Evolutionary conservation across 1,140 invertebrate species (phyloP), one percentile per base, ranked within the genome.

Genomic region (Spodoptera litura): DNA sequence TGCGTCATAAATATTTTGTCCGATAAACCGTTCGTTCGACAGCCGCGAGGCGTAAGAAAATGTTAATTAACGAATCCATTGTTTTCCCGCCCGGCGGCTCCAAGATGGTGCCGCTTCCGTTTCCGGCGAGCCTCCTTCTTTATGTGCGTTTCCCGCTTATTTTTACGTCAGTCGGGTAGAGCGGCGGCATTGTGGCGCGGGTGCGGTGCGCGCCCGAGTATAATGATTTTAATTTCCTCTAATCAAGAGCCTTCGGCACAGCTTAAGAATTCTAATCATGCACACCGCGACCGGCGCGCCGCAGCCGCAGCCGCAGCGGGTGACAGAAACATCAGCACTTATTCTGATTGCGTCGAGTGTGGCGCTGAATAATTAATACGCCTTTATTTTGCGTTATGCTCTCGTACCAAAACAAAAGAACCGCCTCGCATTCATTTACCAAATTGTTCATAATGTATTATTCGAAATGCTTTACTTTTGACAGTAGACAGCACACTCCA

Each of bases 61-160:
- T 95, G 94, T 95, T 95, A 95, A 95, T 95, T 95, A 95, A 95
- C 94, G 93, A 93, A 94, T 91, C 94, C 93, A 95, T 95, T 95
- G 94, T 95, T 95, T 94, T 88, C 89, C 89, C 90, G 91, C 90
- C 91, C 90, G 90, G 88, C 92, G 91, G 91, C 93, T 90, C 92
- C 93, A 94, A 94, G 93, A 94, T 93, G 93, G 91, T 94, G 92
- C 89, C 92, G 91, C 90, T 94, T 94, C 92, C 92, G 91, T 90
- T 93, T 93, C 91, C 93, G 91, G 85, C 89, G 88, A 74, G 87
- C 88, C 91, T 88, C 87, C 86, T 93, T 94, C 93, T 94, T 94
- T 94, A 94, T 94, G 92, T 92, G 86, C 89, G 89, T 88, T 91
- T 91, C 89, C 89, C 84, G 81, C 87, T 91, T 86, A 91, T 92